phyloP scores from a whole-genome alignment of 2,113 vertebrate species.

The Mola mola region DNA sequence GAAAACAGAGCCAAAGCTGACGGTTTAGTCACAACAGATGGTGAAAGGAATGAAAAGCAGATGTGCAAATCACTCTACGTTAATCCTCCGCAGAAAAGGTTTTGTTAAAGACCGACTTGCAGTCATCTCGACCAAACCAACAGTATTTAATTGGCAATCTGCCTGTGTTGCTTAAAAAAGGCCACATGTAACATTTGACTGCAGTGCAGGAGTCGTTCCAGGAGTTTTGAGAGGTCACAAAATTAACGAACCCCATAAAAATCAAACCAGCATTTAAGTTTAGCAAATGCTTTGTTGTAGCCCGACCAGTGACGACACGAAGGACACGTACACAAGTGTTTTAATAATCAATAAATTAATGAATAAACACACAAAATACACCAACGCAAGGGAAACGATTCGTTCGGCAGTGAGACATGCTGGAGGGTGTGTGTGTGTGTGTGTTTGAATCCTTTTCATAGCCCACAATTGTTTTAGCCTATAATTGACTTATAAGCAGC shows the following conservation, averaged over 20 bases:
- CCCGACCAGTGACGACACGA: too few species aligned
- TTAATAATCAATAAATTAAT: too few species aligned
- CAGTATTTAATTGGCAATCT: background rate
- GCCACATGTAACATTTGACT: too few species aligned
- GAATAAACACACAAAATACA: slow-evolving; percentile 11
- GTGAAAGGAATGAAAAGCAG: background rate
- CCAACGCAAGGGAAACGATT: slow-evolving; percentile 22
- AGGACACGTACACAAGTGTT: too few species aligned
- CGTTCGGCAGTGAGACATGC: slow-evolving; percentile 22
- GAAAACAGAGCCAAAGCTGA: background rate
- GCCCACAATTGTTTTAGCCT: slow-evolving; percentile 47
- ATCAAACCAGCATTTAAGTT: too few species aligned
- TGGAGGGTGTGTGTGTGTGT: background rate
- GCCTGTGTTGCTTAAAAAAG: background rate
- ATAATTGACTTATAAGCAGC: slow-evolving; percentile 66
- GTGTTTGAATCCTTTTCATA: slow-evolving; percentile 29
- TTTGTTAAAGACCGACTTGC: too few species aligned
- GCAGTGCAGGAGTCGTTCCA: too few species aligned
- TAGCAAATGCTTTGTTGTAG: too few species aligned
- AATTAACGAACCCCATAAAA: too few species aligned
- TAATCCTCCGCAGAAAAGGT: background rate
- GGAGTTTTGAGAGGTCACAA: too few species aligned
- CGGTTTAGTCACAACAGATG: background rate
- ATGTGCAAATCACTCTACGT: background rate
- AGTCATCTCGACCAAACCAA: background rate